These are phyloP conservation scores for Leucophenga maculata DNA, from an alignment of 2,888 invertebrate species.

Conservation along the genomic window DNA sequence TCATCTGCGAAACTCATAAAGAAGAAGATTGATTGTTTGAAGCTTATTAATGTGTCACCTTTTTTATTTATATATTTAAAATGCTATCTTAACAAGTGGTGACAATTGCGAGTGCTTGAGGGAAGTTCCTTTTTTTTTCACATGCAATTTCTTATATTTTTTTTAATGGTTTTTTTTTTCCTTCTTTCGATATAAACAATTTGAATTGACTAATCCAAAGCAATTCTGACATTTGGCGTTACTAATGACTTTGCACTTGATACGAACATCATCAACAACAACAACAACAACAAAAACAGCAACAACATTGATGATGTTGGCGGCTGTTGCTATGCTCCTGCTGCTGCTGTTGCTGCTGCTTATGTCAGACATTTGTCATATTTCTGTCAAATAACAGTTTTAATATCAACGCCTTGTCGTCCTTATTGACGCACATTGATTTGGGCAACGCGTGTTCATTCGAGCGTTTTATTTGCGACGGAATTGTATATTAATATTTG, in stretches of 20 bases:
- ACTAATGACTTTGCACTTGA: slow-evolving; percentile 63
- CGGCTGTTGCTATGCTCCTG: slow-evolving; percentile 5
- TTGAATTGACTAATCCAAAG: slow-evolving; percentile 62
- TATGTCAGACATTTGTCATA: slow-evolving; percentile 65
- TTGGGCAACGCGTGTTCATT: slow-evolving; percentile 47
- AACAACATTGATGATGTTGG: too few relatives aligned
- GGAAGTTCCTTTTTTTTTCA: too few relatives aligned
- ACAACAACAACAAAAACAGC: too few relatives aligned
- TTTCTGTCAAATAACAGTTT: slow-evolving; percentile 66
- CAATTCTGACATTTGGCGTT: slow-evolving; percentile 63
- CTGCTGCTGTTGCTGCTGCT: background rate
- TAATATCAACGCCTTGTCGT: slow-evolving; percentile 52
- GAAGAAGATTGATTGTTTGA: too few relatives aligned
- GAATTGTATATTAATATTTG: slow-evolving; percentile 47
- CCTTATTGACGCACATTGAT: slow-evolving; percentile 3
- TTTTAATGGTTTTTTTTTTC: too few relatives aligned
- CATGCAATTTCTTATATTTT: background rate
- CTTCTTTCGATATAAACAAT: slow-evolving; percentile 14
- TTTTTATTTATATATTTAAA: too few relatives aligned
- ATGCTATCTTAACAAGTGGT: too few relatives aligned
- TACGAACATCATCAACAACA: too few relatives aligned
- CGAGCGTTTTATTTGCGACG: slow-evolving; percentile 63
- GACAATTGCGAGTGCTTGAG: too few relatives aligned
- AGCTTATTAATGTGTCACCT: too few relatives aligned
- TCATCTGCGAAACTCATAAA: too few relatives aligned